These are phyloP conservation scores for Emydura subglobosa DNA, from an alignment of 2,113 vertebrate genomes.

Conservation along the genomic window DNA sequence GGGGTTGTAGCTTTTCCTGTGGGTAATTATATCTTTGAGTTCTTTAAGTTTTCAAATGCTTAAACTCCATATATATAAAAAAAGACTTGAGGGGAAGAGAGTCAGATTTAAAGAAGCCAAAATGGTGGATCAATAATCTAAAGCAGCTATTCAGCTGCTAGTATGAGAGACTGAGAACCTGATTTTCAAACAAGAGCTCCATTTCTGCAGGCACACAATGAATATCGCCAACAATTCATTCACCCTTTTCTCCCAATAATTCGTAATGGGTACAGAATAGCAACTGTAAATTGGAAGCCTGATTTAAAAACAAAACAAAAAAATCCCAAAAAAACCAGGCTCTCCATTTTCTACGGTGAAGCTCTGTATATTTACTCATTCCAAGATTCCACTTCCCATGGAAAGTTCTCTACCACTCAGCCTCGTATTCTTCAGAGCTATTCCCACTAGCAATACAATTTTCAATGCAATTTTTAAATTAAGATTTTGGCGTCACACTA, in stretches of 20 bases:
- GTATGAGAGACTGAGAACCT: background rate
- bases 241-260: background rate
- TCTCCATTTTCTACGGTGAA: background rate
- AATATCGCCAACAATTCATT: background rate
- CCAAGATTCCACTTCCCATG: background rate
- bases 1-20: conserved; percentile 85
- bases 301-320: background rate
- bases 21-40: background rate
- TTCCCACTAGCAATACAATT: background rate
- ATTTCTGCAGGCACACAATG: background rate
- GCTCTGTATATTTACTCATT: background rate
- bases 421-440: background rate
- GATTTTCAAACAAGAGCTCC: background rate
- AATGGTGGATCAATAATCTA: background rate
- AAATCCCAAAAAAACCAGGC: background rate
- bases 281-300: background rate
- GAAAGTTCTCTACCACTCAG: background rate
- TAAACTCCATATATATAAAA: background rate
- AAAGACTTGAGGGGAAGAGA: background rate
- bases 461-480: conserved; percentile 44
- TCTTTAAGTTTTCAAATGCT: background rate
- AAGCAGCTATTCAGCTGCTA: background rate
- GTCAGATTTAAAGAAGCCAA: background rate
- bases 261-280: background rate
- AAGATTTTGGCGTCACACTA: conserved; percentile 11